Base-by-base conservation (phyloP, 2,797 vertebrate species). In the Syngnathus acus region DNA sequence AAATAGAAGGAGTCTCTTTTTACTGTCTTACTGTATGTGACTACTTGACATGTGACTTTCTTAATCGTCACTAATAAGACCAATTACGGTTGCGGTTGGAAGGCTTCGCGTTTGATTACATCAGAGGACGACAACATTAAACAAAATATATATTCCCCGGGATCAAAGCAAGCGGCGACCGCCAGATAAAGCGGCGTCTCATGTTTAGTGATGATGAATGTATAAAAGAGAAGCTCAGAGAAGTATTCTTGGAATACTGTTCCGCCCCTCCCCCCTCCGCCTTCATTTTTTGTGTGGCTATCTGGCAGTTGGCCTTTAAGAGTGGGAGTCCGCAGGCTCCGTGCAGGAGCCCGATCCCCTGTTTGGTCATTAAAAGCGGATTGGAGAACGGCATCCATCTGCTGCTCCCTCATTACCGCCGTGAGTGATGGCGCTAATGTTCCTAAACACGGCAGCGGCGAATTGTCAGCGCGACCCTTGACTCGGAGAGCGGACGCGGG, bases 311-410 rank as follows among this genome's bases (percentile, higher is more conserved):
- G 83, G 86, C 87, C 86, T 89, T 89, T 87, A 86, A 88, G 86
- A 85, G 76, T 63, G 86, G 81, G 78, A 75, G 76, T 86, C 79
- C 78, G 81, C 79, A 61, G 80, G 78, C 82, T 82, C 85, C 86
- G 78, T 84, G 82, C 79, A 78, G 76, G 64, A 82, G 84, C 78
- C 76, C 76, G 82, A 74, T 87, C 86, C 85, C 88, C 84, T 81
- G 82, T 85, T 78, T 68, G 83, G 86, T 88, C 87, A 89, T 90
- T 90, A 90, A 89, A 89, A 87, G 74, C 65, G 66, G 78, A 80
- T 88, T 83, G 82, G 78, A 80, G 80, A 87, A 84, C 83, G 82
- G 85, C 84, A 83, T 89, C 88, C 87, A 87, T 90, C 88, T 89
- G 88, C 87, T 84, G 83, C 83, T 81, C 75, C 73, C 88, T 89